Conservation (phyloP, 1,140 invertebrate species). For the Papilio polytes region DNA sequence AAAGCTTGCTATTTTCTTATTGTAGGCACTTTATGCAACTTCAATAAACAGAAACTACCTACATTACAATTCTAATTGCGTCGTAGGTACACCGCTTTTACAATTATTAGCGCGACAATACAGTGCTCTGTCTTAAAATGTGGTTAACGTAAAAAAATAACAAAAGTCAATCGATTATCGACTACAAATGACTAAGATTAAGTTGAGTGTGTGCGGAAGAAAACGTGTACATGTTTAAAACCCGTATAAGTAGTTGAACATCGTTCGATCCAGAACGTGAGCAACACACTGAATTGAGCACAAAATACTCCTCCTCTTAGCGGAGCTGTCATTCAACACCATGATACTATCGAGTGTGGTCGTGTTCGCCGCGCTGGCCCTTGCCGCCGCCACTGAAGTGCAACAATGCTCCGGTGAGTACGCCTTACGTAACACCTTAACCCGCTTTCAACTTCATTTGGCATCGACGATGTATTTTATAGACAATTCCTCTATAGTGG, state of each 20-base stretch:
- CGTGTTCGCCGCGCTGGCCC: conserved; percentile 50
- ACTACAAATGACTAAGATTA: background rate
- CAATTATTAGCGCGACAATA: no score
- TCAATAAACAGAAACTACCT: no score
- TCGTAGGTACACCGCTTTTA: no score
- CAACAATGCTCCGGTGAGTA: conserved; percentile 59
- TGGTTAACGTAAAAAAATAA: no score
- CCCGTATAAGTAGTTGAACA: conserved; percentile 22
- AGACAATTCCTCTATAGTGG: background rate
- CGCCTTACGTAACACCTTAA: conserved; percentile 46
- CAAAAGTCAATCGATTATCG: background rate
- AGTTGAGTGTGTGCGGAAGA: conserved; percentile 16
- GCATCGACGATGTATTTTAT: conserved; percentile 27
- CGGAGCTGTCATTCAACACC: conserved; percentile 47
- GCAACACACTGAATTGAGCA: background rate
- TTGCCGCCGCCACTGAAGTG: conserved; percentile 54
- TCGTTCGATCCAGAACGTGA: conserved; percentile 18
- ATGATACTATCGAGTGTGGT: conserved; percentile 57
- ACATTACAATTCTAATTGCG: no score
- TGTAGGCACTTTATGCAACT: background rate
- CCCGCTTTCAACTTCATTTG: conserved; percentile 55
- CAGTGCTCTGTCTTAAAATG: no score
- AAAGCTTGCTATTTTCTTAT: background rate
- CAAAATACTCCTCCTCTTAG: background rate
- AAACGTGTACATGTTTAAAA: conserved; percentile 26